A percentile compares a stretch with the other conserved stretches of the same genome.
phyloP scores from a whole-genome alignment of 2,888 invertebrate genomes.

The Sialis lutaria region DNA sequence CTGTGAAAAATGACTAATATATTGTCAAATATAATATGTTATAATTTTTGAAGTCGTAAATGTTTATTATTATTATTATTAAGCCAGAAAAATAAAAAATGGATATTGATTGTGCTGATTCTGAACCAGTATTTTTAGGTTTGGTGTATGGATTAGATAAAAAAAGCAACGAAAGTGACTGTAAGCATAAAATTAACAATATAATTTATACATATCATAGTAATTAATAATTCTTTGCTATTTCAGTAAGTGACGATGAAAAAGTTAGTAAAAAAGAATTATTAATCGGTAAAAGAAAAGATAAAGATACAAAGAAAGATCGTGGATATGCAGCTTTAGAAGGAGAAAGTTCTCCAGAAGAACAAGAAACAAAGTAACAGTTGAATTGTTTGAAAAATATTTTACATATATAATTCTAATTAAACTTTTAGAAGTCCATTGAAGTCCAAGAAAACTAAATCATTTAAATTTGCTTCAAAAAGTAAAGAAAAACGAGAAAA shows the following conservation, averaged over 20 bases:
- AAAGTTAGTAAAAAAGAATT: slow-evolving; percentile 64
- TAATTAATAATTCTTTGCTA: slow-evolving; percentile 6
- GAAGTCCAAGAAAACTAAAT: slow-evolving; percentile 73
- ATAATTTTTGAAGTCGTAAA: no score
- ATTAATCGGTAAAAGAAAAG: slow-evolving; percentile 59
- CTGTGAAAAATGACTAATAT: no score
- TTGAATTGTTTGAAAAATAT: background rate
- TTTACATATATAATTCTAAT: background rate
- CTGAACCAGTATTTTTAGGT: slow-evolving; percentile 75
- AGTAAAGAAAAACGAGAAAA: slow-evolving; percentile 74
- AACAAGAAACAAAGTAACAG: slow-evolving; percentile 63
- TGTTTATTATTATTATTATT: background rate
- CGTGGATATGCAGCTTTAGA: slow-evolving; percentile 83
- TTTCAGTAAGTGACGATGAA: slow-evolving; percentile 62
- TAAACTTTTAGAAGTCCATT: slow-evolving; percentile 51
- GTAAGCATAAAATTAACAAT: slow-evolving; percentile 32
- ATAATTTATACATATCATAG: slow-evolving; percentile 2
- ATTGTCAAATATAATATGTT: no score
- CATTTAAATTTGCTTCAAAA: slow-evolving; percentile 73
- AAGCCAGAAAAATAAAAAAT: slow-evolving; percentile 22
- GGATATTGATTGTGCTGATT: slow-evolving; percentile 79
- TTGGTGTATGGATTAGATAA: slow-evolving; percentile 62
- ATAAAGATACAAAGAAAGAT: slow-evolving; percentile 72
- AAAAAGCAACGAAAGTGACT: slow-evolving; percentile 67
- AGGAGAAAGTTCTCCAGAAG: slow-evolving; percentile 85